A percentile compares a stretch with the other conserved stretches of the same genome.
phyloP scores from a whole-genome alignment of 2,113 vertebrate genomes.

The Lipotes vexillifer region DNA sequence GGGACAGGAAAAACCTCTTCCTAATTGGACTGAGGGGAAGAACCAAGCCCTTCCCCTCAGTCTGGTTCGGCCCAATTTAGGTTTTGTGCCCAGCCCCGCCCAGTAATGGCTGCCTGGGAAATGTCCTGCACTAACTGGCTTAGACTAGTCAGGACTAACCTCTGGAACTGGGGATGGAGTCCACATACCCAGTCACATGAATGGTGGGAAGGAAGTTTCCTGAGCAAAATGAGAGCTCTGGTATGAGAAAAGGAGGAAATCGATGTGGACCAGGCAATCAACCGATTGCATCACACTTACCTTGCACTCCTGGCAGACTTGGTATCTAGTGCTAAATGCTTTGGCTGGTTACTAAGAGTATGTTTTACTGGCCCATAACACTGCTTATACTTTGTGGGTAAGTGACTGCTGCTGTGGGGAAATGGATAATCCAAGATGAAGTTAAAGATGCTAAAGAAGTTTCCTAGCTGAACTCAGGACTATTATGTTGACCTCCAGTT shows the following conservation, averaged over 20 bases:
- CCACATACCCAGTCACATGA: not conserved
- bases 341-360: not conserved
- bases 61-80: not conserved
- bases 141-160: not conserved
- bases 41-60: not conserved
- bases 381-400: not conserved
- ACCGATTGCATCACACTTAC: not conserved
- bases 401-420: not conserved
- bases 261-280: not conserved
- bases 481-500: not conserved
- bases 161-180: not conserved
- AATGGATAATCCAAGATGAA: conserved; percentile 11
- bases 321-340: not conserved
- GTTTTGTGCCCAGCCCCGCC: not conserved
- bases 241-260: not conserved
- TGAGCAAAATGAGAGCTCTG: not conserved
- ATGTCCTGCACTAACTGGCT: not conserved
- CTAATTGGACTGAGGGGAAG: not conserved
- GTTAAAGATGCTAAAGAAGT: not conserved
- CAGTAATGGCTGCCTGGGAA: not conserved
- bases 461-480: not conserved
- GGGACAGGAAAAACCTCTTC: not conserved
- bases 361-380: not conserved
- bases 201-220: not conserved
- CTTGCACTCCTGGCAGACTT: not conserved